Conservation (phyloP, 2,113 vertebrate species). For the Stercorarius parasiticus region DNA sequence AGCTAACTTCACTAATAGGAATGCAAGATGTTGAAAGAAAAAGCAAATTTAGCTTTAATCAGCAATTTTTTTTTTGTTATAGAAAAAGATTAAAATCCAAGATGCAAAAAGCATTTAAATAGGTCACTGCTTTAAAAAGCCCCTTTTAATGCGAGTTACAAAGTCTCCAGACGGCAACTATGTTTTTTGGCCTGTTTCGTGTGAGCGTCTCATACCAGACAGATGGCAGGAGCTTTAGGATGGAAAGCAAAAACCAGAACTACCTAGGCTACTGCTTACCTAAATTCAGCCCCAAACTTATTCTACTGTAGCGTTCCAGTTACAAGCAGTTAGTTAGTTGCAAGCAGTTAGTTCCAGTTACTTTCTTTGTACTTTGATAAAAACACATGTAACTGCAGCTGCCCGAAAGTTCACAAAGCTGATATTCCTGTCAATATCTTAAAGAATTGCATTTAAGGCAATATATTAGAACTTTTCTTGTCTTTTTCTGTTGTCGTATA, state of each 20-base stretch:
- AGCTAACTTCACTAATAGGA: not conserved
- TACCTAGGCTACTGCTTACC: not conserved
- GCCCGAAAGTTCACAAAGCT: not conserved
- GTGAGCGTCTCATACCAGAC: not conserved
- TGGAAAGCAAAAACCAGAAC: not conserved
- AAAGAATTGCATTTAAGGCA: not conserved
- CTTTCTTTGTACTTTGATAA: not conserved
- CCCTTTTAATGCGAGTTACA: not conserved
- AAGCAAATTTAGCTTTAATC: not conserved
- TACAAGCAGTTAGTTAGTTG: not conserved
- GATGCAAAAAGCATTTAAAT: not conserved
- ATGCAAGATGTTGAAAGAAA: not conserved
- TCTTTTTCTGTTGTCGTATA: not conserved
- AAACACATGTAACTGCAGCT: not conserved
- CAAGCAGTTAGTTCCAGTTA: too few relatives aligned
- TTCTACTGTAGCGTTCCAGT: not conserved
- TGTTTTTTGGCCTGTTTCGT: not conserved
- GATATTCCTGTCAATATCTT: not conserved
- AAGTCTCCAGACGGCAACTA: not conserved
- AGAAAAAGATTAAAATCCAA: not conserved
- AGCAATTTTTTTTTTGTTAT: not conserved
- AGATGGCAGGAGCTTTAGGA: not conserved
- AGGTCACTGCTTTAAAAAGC: not conserved
- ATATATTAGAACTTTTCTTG: not conserved
- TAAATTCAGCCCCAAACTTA: not conserved